A percentile compares a stretch with the other conserved stretches of the same genome.
Conservation (phyloP, 2,888 invertebrate genomes). For the Rutpela maculata region DNA sequence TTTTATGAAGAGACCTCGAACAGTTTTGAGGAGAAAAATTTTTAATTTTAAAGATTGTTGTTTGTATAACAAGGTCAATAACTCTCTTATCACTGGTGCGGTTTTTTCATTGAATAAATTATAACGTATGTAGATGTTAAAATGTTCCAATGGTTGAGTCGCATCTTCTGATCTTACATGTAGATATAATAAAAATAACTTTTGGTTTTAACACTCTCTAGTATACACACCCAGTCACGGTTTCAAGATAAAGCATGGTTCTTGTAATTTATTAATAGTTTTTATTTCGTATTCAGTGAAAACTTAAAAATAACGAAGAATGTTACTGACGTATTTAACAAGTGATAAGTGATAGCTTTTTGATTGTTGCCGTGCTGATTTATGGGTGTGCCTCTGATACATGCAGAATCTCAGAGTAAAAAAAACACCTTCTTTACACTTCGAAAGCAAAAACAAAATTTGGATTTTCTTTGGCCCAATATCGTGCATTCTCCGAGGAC, state of each 20-base stretch:
- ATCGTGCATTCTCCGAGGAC: too few relatives aligned
- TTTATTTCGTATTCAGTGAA: neutral
- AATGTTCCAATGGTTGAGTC: constrained; percentile 27
- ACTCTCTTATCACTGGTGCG: constrained; percentile 47
- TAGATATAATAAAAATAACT: constrained; percentile 25
- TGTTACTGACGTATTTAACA: too few relatives aligned
- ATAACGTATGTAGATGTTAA: constrained; percentile 11
- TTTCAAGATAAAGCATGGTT: constrained; percentile 2
- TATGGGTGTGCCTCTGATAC: too few relatives aligned
- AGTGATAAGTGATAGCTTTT: too few relatives aligned
- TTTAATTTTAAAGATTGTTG: constrained; percentile 46
- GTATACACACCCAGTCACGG: constrained; percentile 8
- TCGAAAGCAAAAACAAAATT: too few relatives aligned
- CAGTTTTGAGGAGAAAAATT: constrained; percentile 42
- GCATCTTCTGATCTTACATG: constrained; percentile 27
- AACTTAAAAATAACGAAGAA: too few relatives aligned
- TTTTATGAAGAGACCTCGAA: constrained; percentile 34
- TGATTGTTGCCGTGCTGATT: too few relatives aligned
- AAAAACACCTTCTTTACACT: too few relatives aligned
- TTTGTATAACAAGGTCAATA: constrained; percentile 52
- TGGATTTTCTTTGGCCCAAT: too few relatives aligned
- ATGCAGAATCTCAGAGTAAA: too few relatives aligned
- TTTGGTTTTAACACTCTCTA: constrained; percentile 30
- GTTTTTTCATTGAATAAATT: constrained; percentile 39
- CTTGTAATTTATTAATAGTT: neutral